Conservation (phyloP, 2,888 invertebrate species). For the Lordiphosa andalusiaca region DNA sequence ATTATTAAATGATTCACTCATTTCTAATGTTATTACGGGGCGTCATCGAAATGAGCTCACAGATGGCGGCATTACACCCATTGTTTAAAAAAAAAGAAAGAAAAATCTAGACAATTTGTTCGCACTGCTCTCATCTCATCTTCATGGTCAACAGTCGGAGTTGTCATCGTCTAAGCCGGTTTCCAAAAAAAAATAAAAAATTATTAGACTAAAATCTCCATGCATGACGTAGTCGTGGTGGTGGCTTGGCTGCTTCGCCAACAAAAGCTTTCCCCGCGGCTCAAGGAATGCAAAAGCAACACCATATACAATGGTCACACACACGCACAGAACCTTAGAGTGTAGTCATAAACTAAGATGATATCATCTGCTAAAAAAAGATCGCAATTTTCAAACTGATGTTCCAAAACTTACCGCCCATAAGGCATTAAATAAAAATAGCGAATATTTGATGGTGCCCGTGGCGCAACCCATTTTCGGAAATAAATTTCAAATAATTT, state of each 20-base stretch:
- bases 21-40: background rate
- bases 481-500: constrained; percentile 2
- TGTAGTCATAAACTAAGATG: constrained; percentile 62
- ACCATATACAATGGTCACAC: constrained; percentile 1
- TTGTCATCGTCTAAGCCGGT: constrained; percentile 52
- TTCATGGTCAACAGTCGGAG: constrained; percentile 8
- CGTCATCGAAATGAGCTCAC: constrained; percentile 2
- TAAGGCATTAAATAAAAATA: constrained; percentile 71
- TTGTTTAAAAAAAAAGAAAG: constrained; percentile 1
- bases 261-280: constrained; percentile 51
- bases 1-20: background rate
- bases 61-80: constrained; percentile 7
- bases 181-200: constrained; percentile 40
- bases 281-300: constrained; percentile 45
- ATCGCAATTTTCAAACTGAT: constrained; percentile 10
- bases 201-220: constrained; percentile 47
- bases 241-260: constrained; percentile 15
- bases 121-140: constrained; percentile 7
- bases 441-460: constrained; percentile 68
- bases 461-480: constrained; percentile 74
- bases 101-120: constrained; percentile 1
- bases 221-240: constrained; percentile 59
- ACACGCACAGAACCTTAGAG: constrained; percentile 15
- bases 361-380: constrained; percentile 64
- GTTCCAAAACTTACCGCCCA: constrained; percentile 72